A percentile compares a stretch with the other conserved stretches of the same genome.
Conservation (phyloP, 1,140 invertebrate species). For the Diploscapter pachys region DNA sequence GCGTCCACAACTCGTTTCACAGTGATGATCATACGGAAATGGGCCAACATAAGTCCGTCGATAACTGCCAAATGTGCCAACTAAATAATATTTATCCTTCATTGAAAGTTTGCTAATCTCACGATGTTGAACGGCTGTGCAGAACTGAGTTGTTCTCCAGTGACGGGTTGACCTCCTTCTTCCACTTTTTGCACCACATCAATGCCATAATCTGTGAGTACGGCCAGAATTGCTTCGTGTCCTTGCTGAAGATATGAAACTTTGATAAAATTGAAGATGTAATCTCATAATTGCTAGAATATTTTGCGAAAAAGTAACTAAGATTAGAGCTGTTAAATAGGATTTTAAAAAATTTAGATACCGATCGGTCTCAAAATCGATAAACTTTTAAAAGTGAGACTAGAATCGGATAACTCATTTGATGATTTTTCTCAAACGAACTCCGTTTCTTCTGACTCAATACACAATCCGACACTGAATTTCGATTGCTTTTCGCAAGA, state of each 20-base stretch:
- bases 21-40: constrained; percentile 86
- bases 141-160: constrained; percentile 90
- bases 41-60: constrained; percentile 90
- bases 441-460: too few relatives aligned
- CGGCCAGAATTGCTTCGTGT: constrained; percentile 80
- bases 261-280: constrained; percentile 2
- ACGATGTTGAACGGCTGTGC: constrained; percentile 91
- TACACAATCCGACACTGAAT: too few relatives aligned
- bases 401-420: too few relatives aligned
- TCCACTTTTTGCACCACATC: constrained; percentile 70
- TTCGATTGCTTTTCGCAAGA: too few relatives aligned
- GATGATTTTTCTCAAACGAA: too few relatives aligned
- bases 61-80: constrained; percentile 92
- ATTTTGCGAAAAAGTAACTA: constrained; percentile 1
- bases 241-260: constrained; percentile 47
- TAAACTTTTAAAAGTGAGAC: too few relatives aligned
- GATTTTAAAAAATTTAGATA: too few relatives aligned
- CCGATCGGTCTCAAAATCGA: too few relatives aligned
- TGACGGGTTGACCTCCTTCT: constrained; percentile 78
- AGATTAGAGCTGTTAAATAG: too few relatives aligned
- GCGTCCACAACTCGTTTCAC: constrained; percentile 80
- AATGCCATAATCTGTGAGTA: constrained; percentile 83
- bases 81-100: constrained; percentile 64
- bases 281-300: neutral
- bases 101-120: constrained; percentile 58